phyloP scores from a whole-genome alignment of 2,888 invertebrate genomes.

The Anodontia alba region DNA sequence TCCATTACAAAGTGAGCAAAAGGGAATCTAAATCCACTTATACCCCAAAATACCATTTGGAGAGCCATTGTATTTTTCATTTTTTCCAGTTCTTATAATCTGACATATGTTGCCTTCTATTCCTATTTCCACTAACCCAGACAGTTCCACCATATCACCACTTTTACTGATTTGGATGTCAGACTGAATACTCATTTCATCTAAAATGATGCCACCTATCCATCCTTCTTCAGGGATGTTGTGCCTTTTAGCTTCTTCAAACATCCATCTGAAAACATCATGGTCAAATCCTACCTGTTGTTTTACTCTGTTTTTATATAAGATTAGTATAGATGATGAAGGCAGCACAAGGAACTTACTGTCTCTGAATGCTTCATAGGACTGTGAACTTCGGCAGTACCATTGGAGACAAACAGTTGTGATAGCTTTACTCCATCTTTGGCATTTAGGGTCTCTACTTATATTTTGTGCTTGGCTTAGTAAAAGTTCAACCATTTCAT shows the following conservation, averaged over 20 bases:
- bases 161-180: constrained; percentile 38
- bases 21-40: constrained; percentile 35
- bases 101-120: constrained; percentile 22
- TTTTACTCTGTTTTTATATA: constrained; percentile 43
- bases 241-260: constrained; percentile 9
- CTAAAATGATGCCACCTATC: constrained; percentile 34
- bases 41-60: constrained; percentile 26
- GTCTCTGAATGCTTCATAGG: constrained; percentile 26
- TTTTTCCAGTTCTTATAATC: constrained; percentile 29
- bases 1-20: constrained; percentile 29
- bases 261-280: constrained; percentile 29
- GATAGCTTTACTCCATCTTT: constrained; percentile 34
- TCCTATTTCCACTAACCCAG: constrained; percentile 30
- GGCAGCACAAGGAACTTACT: constrained; percentile 32
- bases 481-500: constrained; percentile 43
- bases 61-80: constrained; percentile 29
- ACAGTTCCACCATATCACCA: constrained; percentile 39
- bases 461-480: constrained; percentile 38
- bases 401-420: constrained; percentile 40
- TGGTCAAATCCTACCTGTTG: constrained; percentile 40
- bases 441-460: constrained; percentile 24
- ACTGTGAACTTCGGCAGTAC: constrained; percentile 40
- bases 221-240: constrained; percentile 25
- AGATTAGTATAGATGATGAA: constrained; percentile 24
- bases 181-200: constrained; percentile 45